These are phyloP conservation scores for Myxocyprinus asiaticus DNA, from an alignment of 2,113 vertebrate genomes.

Conservation along the genomic window DNA sequence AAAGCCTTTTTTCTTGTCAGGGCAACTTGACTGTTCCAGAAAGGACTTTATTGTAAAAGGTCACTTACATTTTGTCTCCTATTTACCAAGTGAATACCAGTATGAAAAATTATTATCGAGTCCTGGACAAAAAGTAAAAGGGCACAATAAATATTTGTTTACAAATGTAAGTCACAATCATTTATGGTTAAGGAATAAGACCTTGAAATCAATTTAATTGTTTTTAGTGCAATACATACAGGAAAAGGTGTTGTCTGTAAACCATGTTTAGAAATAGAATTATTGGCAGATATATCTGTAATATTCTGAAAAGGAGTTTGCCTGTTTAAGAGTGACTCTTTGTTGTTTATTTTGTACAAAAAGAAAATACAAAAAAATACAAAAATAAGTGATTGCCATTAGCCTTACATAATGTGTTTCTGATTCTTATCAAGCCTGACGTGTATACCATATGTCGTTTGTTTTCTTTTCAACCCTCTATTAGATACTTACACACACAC, in stretches of 20 bases:
- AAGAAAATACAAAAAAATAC: too few relatives aligned
- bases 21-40: too few relatives aligned
- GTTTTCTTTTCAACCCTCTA: conserved; percentile 48
- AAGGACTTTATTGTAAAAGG: too few relatives aligned
- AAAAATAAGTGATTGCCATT: conserved; percentile 62
- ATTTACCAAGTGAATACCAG: too few relatives aligned
- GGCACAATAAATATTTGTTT: too few relatives aligned
- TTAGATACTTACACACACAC: conserved; percentile 39
- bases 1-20: too few relatives aligned
- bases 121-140: too few relatives aligned
- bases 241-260: not conserved
- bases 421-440: conserved; percentile 70
- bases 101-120: too few relatives aligned
- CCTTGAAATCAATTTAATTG: not conserved
- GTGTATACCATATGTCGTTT: conserved; percentile 65
- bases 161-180: too few relatives aligned
- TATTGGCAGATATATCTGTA: not conserved
- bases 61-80: too few relatives aligned
- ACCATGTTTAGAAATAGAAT: not conserved
- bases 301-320: not conserved
- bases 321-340: conserved; percentile 42
- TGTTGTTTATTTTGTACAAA: conserved; percentile 53
- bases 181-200: not conserved
- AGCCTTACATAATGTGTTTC: conserved; percentile 58
- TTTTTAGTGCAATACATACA: not conserved